Percentiles rank a stretch among this genome's conserved stretches.
phyloP scores from a whole-genome alignment of 2,888 invertebrate genomes.

The Drosophila meridiana region DNA sequence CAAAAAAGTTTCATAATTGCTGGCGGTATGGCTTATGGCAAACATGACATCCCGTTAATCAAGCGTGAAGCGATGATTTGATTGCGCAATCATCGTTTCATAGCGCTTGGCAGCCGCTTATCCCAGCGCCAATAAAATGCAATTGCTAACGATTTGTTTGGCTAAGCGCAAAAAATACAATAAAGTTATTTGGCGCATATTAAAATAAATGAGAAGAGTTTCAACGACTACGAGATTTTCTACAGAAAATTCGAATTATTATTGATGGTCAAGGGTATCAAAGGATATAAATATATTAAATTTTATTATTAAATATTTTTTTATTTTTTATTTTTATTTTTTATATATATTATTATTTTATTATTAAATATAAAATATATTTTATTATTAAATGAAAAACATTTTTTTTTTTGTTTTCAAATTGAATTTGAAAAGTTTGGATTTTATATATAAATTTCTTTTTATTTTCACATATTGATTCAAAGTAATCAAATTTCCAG shows the following conservation, averaged over 20 bases:
- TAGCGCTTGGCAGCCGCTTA: background rate
- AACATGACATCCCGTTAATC: slow-evolving; percentile 66
- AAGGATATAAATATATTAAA: too few relatives aligned
- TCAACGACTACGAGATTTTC: background rate
- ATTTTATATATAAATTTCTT: too few relatives aligned
- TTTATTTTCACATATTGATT: too few relatives aligned
- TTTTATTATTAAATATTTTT: too few relatives aligned
- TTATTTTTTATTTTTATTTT: too few relatives aligned
- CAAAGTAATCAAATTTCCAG: too few relatives aligned
- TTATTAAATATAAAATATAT: too few relatives aligned
- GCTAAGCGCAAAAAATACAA: slow-evolving; percentile 50
- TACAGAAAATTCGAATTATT: background rate
- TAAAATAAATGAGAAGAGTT: background rate
- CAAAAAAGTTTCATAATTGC: slow-evolving; percentile 51
- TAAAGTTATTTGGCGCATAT: slow-evolving; percentile 24
- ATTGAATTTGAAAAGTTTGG: too few relatives aligned
- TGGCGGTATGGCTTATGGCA: slow-evolving; percentile 32
- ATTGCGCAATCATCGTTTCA: slow-evolving; percentile 55
- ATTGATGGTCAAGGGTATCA: too few relatives aligned
- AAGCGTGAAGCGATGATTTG: slow-evolving; percentile 76
- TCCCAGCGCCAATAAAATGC: slow-evolving; percentile 21
- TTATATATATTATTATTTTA: too few relatives aligned
- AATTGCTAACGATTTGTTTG: slow-evolving; percentile 76
- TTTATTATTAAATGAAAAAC: too few relatives aligned
- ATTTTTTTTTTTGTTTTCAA: too few relatives aligned